Conservation (phyloP, 2,888 invertebrate genomes). For the Agriotes lineatus region DNA sequence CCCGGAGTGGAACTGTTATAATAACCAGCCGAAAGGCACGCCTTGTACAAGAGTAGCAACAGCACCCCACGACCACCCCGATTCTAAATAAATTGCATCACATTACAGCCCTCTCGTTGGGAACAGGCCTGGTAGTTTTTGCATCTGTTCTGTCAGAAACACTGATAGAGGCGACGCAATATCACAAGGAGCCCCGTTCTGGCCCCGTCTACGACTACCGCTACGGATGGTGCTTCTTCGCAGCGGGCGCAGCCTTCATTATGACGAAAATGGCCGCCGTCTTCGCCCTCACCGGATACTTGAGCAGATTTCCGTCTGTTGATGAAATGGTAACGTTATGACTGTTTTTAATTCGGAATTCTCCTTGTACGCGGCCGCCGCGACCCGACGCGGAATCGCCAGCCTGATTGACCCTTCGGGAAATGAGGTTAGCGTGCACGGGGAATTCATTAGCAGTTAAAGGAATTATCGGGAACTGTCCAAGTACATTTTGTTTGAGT, state of each 20-base stretch:
- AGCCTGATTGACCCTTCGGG: conserved; percentile 20
- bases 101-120: conserved; percentile 71
- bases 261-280: conserved; percentile 72
- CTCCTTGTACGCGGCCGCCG: neutral
- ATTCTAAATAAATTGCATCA: conserved; percentile 25
- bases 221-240: conserved; percentile 75
- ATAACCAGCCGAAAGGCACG: neutral
- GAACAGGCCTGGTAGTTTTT: conserved; percentile 72
- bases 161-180: conserved; percentile 67
- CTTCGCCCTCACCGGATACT: conserved; percentile 71
- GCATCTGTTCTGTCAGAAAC: conserved; percentile 73
- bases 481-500: neutral
- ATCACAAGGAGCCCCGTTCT: conserved; percentile 62
- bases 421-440: conserved; percentile 21
- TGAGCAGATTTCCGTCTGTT: conserved; percentile 71
- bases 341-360: conserved; percentile 13
- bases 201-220: conserved; percentile 64
- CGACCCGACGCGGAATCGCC: neutral
- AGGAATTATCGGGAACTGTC: conserved; percentile 22
- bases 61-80: neutral
- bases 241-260: conserved; percentile 72
- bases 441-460: conserved; percentile 25
- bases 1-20: neutral
- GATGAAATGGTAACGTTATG: conserved; percentile 70
- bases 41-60: neutral